Evolutionary conservation across 2,797 vertebrate genomes (phyloP).

Genomic region (Oryzias dopingdopingensis): DNA sequence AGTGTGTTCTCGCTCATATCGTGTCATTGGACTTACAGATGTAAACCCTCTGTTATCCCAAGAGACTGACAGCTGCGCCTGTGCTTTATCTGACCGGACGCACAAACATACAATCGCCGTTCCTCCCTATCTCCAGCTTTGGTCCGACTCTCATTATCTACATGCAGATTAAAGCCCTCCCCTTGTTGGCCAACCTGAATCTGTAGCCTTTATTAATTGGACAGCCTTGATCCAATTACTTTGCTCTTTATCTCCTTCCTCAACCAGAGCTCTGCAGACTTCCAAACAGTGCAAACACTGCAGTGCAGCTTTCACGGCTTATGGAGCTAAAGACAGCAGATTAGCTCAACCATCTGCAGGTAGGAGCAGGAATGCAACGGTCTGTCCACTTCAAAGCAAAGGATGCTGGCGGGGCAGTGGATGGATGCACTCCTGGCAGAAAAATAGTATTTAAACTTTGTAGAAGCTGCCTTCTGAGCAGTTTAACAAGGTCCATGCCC

Average conservation of each 20-base stretch:
- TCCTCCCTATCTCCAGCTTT: conserved; percentile 36
- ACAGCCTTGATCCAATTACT: conserved; percentile 69
- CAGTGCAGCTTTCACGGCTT: conserved; percentile 59
- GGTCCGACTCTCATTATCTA: conserved; percentile 53
- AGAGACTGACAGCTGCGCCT: conserved; percentile 46
- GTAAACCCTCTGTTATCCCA: conserved; percentile 50
- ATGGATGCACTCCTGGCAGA: conserved; percentile 51
- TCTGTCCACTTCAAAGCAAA: conserved; percentile 46
- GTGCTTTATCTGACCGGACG: conserved; percentile 43
- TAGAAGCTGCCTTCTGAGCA: background rate
- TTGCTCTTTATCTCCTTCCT: conserved; percentile 57
- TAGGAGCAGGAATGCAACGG: conserved; percentile 52
- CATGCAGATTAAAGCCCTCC: conserved; percentile 45
- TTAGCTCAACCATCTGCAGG: conserved; percentile 68
- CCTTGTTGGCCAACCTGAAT: conserved; percentile 41
- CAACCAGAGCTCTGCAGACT: conserved; percentile 45
- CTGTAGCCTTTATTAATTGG: conserved; percentile 67
- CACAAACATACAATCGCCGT: conserved; percentile 13
- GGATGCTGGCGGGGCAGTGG: conserved; percentile 54
- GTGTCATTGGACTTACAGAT: conserved; percentile 40
- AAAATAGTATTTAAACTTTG: conserved; percentile 9
- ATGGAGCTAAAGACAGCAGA: conserved; percentile 58
- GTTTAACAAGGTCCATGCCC: background rate
- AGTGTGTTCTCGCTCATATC: conserved; percentile 21
- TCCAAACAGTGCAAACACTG: conserved; percentile 41